Evolutionary conservation across 1,140 invertebrate species (phyloP).

Genomic region (Drosophila arizonae): DNA sequence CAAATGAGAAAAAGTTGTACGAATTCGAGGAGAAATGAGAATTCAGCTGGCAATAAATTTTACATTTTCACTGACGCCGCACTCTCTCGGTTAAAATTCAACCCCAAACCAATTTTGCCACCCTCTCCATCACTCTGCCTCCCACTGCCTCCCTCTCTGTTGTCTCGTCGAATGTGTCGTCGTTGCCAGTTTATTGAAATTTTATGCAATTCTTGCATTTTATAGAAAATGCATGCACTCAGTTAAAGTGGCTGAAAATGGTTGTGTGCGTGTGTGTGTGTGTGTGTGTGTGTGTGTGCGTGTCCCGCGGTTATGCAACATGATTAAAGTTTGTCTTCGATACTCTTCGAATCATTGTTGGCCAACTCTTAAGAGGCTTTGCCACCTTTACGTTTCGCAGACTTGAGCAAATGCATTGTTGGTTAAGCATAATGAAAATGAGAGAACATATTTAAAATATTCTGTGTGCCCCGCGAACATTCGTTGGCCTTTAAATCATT

Average conservation of each 20-base stretch:
- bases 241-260: conserved; percentile 4
- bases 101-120: neutral
- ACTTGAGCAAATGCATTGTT: no score
- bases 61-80: conserved; percentile 35
- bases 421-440: neutral
- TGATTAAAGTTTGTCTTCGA: conserved; percentile 28
- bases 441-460: neutral
- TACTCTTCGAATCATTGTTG: conserved; percentile 27
- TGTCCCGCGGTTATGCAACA: neutral
- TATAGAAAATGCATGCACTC: conserved; percentile 23
- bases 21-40: conserved; percentile 9
- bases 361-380: conserved; percentile 9
- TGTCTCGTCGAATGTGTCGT: conserved; percentile 4
- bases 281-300: neutral
- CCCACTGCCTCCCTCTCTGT: neutral
- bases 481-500: neutral
- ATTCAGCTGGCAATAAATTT: conserved; percentile 29
- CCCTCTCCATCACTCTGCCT: neutral
- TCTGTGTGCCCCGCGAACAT: neutral
- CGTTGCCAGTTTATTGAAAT: conserved; percentile 39
- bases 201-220: conserved; percentile 45
- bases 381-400: neutral
- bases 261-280: no score
- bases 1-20: conserved; percentile 8
- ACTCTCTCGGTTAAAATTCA: conserved; percentile 14